phyloP scores from a whole-genome alignment of 2,888 invertebrate species.

The Drosophila meridiana region DNA sequence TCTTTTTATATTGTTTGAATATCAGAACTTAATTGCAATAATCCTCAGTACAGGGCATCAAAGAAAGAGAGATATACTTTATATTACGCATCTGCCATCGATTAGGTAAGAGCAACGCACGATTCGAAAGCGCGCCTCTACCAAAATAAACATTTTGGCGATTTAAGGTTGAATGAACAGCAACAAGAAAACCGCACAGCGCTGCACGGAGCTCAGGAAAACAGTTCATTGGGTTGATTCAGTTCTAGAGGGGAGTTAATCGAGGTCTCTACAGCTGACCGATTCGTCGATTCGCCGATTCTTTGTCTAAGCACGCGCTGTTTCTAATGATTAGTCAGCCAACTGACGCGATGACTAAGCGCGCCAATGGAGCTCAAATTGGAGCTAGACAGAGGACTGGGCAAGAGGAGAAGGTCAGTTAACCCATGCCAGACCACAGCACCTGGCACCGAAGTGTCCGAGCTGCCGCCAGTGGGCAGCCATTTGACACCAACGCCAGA shows the following conservation, averaged over 20 bases:
- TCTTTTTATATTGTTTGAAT: not conserved
- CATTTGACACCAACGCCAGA: conserved; percentile 67
- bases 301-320: conserved; percentile 47
- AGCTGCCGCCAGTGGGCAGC: conserved; percentile 51
- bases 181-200: conserved; percentile 23
- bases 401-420: conserved; percentile 43
- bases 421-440: conserved; percentile 40
- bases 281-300: conserved; percentile 26
- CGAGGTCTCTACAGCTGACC: conserved; percentile 19
- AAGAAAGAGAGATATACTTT: not conserved
- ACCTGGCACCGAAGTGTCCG: conserved; percentile 48
- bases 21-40: not conserved
- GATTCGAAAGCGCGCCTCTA: conserved; percentile 11
- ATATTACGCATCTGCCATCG: not conserved
- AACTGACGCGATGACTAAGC: conserved; percentile 63
- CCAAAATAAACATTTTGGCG: conserved; percentile 41
- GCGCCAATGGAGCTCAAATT: conserved; percentile 61
- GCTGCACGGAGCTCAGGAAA: conserved; percentile 24
- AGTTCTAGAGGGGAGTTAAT: not conserved
- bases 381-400: conserved; percentile 31
- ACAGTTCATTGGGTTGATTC: conserved; percentile 51
- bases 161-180: conserved; percentile 42
- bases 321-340: conserved; percentile 62
- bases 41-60: not conserved
- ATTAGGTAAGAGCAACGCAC: conserved; percentile 11